Base-by-base conservation (phyloP, 2,888 invertebrate species). In the Molanna angustata region DNA sequence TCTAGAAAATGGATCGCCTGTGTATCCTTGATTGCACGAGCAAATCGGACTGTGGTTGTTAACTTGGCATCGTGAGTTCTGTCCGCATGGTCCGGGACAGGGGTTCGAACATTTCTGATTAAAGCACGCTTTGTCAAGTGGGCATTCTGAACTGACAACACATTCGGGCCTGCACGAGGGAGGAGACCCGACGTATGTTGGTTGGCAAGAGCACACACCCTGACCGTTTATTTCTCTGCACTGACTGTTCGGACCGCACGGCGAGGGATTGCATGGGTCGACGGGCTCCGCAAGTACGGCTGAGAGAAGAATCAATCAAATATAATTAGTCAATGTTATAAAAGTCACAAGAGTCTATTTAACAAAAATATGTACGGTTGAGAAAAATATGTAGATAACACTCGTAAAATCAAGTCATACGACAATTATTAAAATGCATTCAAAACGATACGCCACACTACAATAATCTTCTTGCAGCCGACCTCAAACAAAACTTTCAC, bases 191-290 rank as follows among this genome's bases (percentile, higher is more conserved):
- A 79, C 75, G 62, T 83, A 85, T 59, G 80, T 78, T 40, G 79
- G 76, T 57, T 82, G 69, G 64, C 89, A 89, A 44, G 85, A 84
- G 65, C 89, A 90, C 16, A 85, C 80, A 0, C 83, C 83, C 72
- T 86, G 85, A 19, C 78, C 80, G 62, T 88, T 87, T 19, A 81
- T 67, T 67, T 84, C 85, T 62, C 83, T 82, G 64, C 92, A 92
- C 62, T 85, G 78, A 59, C 90, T 89, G 65, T 90, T 90, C 4
- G 89, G 84, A 31, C 92, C 92, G 66, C 92, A 93, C 0, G 90
- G 90, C 2, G 86, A 84, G 45, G 90, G 89, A 58, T 76, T 70
- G 64, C 91, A 91, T 2, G 89, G 89, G 63, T 84, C 65, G 50
- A 63, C 58, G 60, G 65, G 48, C 16, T 49, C 44, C 17, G 43